These are phyloP conservation scores for Phymanthus crucifer DNA, from an alignment of 92 coral and sea anemone genomes.

Conservation along the genomic window DNA sequence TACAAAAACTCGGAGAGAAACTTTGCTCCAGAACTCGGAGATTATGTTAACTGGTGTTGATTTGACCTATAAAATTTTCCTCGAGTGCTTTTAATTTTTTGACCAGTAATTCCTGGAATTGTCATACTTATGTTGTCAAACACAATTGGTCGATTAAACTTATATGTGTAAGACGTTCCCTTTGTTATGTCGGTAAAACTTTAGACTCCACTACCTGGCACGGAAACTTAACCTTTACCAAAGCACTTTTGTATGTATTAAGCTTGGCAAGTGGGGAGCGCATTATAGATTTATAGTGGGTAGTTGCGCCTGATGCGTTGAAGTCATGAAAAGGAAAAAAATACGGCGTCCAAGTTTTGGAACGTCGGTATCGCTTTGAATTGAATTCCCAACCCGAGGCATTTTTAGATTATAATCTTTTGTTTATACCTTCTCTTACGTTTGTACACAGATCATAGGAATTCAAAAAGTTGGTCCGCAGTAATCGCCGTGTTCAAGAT, in stretches of 20 bases:
- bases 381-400: not conserved
- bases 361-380: slow-evolving; percentile 11
- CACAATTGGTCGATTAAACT: slow-evolving; percentile 3
- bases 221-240: not conserved
- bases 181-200: not conserved
- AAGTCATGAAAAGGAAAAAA: too few species aligned
- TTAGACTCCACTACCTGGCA: not conserved
- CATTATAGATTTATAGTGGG: not conserved
- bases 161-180: not conserved
- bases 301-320: not conserved
- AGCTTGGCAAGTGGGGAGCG: not conserved
- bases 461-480: not conserved
- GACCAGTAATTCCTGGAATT: not conserved
- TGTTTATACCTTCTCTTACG: slow-evolving; percentile 3
- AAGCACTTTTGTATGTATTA: too few species aligned
- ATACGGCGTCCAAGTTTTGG: not conserved
- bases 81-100: not conserved
- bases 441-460: slow-evolving; percentile 4
- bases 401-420: slow-evolving; percentile 4
- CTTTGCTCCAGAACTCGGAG: not conserved
- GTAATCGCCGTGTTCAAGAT: not conserved
- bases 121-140: not conserved
- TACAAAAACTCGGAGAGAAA: not conserved
- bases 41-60: not conserved
- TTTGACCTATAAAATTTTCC: too few species aligned